A percentile compares a stretch with the other conserved stretches of the same genome.
phyloP scores from a whole-genome alignment of 2,888 invertebrate genomes.

The Amaurobius ferox region DNA sequence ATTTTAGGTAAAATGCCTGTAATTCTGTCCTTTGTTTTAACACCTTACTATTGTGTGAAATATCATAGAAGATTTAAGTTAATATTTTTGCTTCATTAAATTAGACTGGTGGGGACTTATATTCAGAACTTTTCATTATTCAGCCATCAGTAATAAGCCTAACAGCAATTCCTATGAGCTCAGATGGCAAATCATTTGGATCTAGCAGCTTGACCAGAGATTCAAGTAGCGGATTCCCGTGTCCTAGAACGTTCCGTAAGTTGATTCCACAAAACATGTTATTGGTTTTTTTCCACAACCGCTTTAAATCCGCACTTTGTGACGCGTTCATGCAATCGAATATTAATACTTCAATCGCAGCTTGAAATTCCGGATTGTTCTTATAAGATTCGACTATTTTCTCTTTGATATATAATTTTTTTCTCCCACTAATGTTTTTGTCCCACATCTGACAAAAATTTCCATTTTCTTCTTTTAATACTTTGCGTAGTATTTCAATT shows the following conservation, averaged over 20 bases:
- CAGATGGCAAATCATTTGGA: conserved; percentile 39
- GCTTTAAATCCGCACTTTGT: neutral
- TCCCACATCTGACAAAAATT: conserved; percentile 19
- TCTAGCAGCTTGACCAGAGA: conserved; percentile 30
- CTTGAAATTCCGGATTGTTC: conserved; percentile 19
- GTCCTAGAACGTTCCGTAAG: conserved; percentile 37
- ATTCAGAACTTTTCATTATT: too few relatives aligned
- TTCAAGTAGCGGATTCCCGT: conserved; percentile 52
- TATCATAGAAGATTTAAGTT: too few relatives aligned
- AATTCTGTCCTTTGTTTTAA: too few relatives aligned
- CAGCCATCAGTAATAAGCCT: too few relatives aligned
- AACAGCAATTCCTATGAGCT: neutral
- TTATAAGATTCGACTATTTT: conserved; percentile 24
- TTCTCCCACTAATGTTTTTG: conserved; percentile 2
- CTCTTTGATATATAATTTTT: conserved; percentile 11
- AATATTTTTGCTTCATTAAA: too few relatives aligned
- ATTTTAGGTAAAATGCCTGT: too few relatives aligned
- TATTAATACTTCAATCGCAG: conserved; percentile 27
- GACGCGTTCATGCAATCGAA: conserved; percentile 56
- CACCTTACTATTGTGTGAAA: too few relatives aligned
- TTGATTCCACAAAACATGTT: conserved; percentile 42
- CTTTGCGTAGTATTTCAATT: conserved; percentile 8
- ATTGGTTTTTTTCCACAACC: too few relatives aligned
- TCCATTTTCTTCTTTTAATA: conserved; percentile 30
- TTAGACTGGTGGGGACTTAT: too few relatives aligned